phyloP scores from a whole-genome alignment of 1,140 invertebrate species.

The Penaeus indicus region DNA sequence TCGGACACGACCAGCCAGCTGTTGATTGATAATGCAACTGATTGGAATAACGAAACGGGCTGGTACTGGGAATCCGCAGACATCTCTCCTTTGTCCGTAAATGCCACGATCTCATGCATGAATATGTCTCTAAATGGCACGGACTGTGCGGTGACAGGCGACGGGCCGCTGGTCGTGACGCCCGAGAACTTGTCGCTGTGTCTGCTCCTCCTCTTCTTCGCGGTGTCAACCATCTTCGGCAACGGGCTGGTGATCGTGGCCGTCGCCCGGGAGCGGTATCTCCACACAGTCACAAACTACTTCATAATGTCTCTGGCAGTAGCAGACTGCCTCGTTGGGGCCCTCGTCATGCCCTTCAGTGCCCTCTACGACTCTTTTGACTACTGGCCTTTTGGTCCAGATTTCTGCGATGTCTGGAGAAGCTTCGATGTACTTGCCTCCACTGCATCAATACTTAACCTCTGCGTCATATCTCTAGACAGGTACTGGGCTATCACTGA shows the following conservation, averaged over 20 bases:
- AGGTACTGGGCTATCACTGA: constrained; percentile 98
- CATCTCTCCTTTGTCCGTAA: not conserved
- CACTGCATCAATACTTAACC: constrained; percentile 94
- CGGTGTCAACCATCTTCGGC: constrained; percentile 78
- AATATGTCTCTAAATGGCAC: constrained; percentile 50
- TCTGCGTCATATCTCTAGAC: constrained; percentile 98
- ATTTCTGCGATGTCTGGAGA: constrained; percentile 97
- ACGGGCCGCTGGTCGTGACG: constrained; percentile 42
- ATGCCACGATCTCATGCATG: constrained; percentile 31
- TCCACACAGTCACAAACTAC: constrained; percentile 83
- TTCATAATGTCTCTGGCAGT: constrained; percentile 83
- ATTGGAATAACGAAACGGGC: constrained; percentile 40
- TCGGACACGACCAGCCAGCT: constrained; percentile 36
- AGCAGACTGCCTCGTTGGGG: constrained; percentile 83
- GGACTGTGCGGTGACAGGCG: not conserved
- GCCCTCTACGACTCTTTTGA: constrained; percentile 72
- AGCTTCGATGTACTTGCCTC: constrained; percentile 96
- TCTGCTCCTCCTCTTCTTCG: constrained; percentile 75
- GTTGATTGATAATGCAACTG: constrained; percentile 44
- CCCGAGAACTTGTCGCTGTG: constrained; percentile 61
- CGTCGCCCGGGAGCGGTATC: constrained; percentile 78
- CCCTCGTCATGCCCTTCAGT: constrained; percentile 83
- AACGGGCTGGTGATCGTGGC: constrained; percentile 81
- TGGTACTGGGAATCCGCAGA: constrained; percentile 18
- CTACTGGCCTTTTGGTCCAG: constrained; percentile 69